Base-by-base conservation (phyloP, 2,888 invertebrate species). In the Lasioglossum zephyrum region DNA sequence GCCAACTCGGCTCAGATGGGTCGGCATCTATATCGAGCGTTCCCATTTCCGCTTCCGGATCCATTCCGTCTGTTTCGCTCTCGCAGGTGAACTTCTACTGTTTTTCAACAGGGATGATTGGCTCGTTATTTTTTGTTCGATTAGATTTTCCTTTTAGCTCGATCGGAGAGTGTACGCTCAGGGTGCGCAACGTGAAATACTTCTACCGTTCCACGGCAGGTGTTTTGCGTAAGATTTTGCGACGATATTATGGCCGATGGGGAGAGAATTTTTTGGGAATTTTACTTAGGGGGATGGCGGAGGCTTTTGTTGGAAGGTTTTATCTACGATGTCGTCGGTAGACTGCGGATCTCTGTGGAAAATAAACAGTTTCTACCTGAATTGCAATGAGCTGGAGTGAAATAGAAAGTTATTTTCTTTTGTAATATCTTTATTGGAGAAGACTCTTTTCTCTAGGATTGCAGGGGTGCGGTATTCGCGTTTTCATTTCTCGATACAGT, bases 31-130 rank as follows among this genome's bases (percentile, higher is more conserved):
- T 36, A 81, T 81, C 81, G 39, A 69, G 63, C 36, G 53, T 66
- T 76, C 18, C 76, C 73, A 74, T 86, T 83, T 86, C 80, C 83
- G 79, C 39, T 82, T 83, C 76, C 83, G 78, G 44, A 9, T 79
- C 53, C 78, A 66, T 79, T 41, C 69, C 22, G 57, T 60, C 76
- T 31, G 69, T 75, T 82, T 73, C 53, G 16, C 11, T 31, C 44
- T 31, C 47, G 53, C 66, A 47, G 53, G 22, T n/a, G 76, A 76
- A 53, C 66, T 53, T n/a, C 4, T 36, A 22, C 76, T 76, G 69
- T 66, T 79, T 74, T 49, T 49, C 79, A 41, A 13, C 49, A 49
- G 39, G 41, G 18, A 5, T n/a, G 73, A 78, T 82, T 44, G 39
- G 16, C 72, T 57, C 70, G 44, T 84, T 77, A 72, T 86, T 77